Percentiles rank a stretch among this genome's conserved stretches.
Evolutionary conservation across 2,797 vertebrate genomes (phyloP).

Genomic region (Fringilla coelebs): DNA sequence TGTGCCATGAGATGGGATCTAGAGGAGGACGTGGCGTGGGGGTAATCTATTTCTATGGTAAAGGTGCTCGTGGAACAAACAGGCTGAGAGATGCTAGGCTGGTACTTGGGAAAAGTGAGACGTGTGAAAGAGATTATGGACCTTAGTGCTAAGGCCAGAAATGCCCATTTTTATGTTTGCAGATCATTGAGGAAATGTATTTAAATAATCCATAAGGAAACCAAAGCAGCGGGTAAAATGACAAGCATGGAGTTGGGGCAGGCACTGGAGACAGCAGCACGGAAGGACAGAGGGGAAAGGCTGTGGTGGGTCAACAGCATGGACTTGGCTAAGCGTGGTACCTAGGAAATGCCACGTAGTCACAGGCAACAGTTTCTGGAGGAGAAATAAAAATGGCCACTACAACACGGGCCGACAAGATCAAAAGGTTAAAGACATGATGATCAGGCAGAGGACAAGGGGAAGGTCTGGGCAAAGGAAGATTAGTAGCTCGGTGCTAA

Average conservation of each 20-base stretch:
- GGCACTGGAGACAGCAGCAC: not conserved
- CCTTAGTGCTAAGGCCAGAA: not conserved
- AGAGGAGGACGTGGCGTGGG: not conserved
- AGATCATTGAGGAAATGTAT: not conserved
- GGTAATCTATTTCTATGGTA: not conserved
- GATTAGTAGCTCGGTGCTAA: not conserved
- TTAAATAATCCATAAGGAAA: not conserved
- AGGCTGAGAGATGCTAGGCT: not conserved
- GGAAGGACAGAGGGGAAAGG: not conserved
- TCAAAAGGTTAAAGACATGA: not conserved
- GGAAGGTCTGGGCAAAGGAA: not conserved
- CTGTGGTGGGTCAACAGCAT: not conserved
- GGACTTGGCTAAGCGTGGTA: accelerated
- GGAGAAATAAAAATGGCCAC: not conserved
- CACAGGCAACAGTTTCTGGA: not conserved
- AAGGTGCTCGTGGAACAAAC: not conserved
- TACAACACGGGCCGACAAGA: not conserved
- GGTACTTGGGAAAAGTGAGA: not conserved
- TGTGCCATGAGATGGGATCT: accelerated
- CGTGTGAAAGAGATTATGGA: not conserved
- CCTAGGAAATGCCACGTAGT: not conserved
- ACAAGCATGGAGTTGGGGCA: not conserved
- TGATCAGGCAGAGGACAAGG: not conserved
- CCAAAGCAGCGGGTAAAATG: not conserved
- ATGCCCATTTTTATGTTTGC: not conserved